Evolutionary conservation across 2,797 vertebrate genomes (phyloP).

Genomic region (Peromyscus aztecus): DNA sequence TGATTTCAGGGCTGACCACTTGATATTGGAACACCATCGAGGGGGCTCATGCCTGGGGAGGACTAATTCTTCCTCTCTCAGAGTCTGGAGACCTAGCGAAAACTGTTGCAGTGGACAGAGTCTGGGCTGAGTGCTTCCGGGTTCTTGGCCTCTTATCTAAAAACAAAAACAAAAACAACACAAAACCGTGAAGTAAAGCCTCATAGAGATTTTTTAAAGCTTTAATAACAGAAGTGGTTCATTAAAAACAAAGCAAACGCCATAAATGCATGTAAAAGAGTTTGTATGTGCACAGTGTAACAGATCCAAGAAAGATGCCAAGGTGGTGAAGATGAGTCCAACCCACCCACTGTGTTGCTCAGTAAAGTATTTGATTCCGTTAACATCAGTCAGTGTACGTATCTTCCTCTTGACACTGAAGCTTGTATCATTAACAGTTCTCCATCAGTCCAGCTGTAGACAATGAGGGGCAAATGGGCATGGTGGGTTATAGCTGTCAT

Average conservation of each 20-base stretch:
- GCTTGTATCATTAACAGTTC: background rate
- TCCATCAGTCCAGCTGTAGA: background rate
- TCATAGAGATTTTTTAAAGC: background rate
- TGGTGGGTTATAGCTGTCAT: no score
- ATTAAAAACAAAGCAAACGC: background rate
- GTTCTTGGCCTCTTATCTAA: background rate
- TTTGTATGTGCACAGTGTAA: background rate
- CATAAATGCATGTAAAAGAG: background rate
- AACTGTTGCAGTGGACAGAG: background rate
- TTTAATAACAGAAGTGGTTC: background rate
- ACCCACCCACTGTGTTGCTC: background rate
- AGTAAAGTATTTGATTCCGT: background rate
- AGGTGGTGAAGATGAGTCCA: no score
- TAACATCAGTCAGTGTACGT: fast-evolving
- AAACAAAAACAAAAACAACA: no score
- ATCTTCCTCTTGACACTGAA: background rate
- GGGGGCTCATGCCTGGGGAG: background rate
- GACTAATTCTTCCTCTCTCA: background rate
- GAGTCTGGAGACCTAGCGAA: background rate
- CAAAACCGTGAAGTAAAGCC: background rate
- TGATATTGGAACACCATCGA: background rate
- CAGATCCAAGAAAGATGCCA: fast-evolving
- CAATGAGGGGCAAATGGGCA: background rate
- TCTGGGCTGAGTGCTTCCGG: background rate
- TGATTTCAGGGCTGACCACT: background rate